These are phyloP conservation scores for Petroica traversi DNA, from an alignment of 2,113 vertebrate genomes.

Conservation along the genomic window DNA sequence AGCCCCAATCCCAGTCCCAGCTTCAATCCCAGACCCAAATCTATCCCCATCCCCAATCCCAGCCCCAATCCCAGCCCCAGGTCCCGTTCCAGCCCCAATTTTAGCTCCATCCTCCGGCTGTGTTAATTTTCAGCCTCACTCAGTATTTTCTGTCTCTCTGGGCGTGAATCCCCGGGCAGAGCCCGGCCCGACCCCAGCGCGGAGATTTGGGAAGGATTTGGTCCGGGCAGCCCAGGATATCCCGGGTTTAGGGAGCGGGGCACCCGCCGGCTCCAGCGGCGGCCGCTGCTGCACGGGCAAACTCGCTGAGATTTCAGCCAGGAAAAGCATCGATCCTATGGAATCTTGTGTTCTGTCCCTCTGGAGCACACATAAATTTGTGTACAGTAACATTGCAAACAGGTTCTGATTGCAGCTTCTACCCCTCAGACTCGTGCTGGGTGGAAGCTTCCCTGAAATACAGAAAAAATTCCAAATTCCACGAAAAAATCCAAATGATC, in stretches of 20 bases:
- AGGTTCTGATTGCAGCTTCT: not conserved
- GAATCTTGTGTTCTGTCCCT: rapidly evolving
- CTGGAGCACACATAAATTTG: rapidly evolving
- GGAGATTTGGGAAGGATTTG: not conserved
- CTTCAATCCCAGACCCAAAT: rapidly evolving
- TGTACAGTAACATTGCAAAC: not conserved
- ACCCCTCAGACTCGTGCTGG: rapidly evolving
- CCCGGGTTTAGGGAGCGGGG: rapidly evolving
- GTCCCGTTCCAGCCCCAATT: not conserved
- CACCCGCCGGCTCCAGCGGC: rapidly evolving
- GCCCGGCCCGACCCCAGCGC: not conserved
- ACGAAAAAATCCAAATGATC: not conserved
- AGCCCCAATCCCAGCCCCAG: rapidly evolving
- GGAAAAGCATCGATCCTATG: rapidly evolving
- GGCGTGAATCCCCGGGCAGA: not conserved
- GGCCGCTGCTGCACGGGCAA: rapidly evolving
- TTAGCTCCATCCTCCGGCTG: too few species aligned
- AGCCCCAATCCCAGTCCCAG: too few species aligned
- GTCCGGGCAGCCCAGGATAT: rapidly evolving
- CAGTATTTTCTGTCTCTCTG: not conserved
- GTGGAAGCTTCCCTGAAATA: not conserved
- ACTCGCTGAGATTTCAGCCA: rapidly evolving
- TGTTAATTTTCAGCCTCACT: not conserved
- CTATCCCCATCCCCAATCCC: not conserved
- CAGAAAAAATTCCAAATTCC: not conserved